Base-by-base conservation (phyloP, 30 jellyfish, hydroid and myxozoan genomes). In the Turritopsis rubra region DNA sequence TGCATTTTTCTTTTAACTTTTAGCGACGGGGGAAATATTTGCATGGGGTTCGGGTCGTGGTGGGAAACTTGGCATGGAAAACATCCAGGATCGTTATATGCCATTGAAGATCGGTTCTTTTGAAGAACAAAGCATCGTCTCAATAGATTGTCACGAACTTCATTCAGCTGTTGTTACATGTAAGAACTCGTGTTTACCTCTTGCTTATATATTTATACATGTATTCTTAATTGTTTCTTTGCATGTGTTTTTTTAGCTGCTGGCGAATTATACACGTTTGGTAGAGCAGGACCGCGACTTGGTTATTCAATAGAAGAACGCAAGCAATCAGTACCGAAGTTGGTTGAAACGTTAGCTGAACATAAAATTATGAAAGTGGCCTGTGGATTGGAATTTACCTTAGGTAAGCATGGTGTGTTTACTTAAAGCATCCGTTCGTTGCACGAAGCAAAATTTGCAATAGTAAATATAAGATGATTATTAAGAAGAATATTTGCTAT, bases 11-110 rank as follows among this genome's bases (percentile, higher is more conserved):
- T 7, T 19, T 54, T 80, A 26, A 17, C 52, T 16, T 86, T 30
- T 26, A 93, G 99, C 87, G 18, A 73, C 94, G 20, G 99, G 99
- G 5, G 99, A 88, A 86, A 30, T 88, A 87, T 93, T 86, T 79
- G 77, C 96, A 23, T 88, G 96, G 99, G 99, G 99, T 24, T 84
- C 95, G 52, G 96, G 99, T 60, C 79, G 99, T 66, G 99, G 99
- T 1, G 96, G 99, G 8, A 93, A 93, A 65, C 96, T 93, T 78
- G 99, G 99, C 19, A 85, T 84, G 66, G 94, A 95, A 8, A 87
- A 93, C 65, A 88, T 93, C 54, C 96, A 85, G 71, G 99, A 93
- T 81, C 95, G 99, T 1, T 93, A 89, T 72, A 93, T 95, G 52
- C 99, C 99, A 0, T 82, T 93, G 76, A 85, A 85, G 70, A 72